These are phyloP conservation scores for Grammomys dolichurus DNA, from an alignment of 2,113 vertebrate genomes.

Conservation along the genomic window DNA sequence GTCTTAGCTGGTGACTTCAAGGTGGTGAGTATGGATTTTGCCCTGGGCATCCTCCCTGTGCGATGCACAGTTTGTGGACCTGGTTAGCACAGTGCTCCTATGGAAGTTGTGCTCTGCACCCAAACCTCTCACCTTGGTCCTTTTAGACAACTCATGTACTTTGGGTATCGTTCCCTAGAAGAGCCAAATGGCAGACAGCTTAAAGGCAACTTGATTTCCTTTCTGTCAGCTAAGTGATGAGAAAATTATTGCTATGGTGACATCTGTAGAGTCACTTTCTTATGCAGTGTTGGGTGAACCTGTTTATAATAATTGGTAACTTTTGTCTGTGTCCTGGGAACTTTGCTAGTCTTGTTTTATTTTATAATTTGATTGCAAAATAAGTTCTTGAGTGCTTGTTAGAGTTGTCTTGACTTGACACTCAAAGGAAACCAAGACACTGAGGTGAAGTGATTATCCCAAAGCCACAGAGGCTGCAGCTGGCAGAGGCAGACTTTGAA, in stretches of 20 bases:
- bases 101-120: not conserved
- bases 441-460: not conserved
- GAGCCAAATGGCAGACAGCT: not conserved
- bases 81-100: not conserved
- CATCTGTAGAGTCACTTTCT: not conserved
- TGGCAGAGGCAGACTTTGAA: not conserved
- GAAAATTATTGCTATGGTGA: not conserved
- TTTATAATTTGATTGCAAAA: not conserved
- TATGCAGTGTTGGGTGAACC: not conserved
- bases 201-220: not conserved
- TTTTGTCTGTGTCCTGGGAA: not conserved
- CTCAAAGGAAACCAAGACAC: not conserved
- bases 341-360: not conserved
- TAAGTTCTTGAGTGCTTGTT: not conserved
- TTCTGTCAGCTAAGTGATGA: not conserved
- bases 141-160: not conserved
- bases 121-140: not conserved
- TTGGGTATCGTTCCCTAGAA: not conserved
- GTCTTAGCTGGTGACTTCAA: not conserved
- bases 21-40: too few relatives aligned
- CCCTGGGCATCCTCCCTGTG: not conserved
- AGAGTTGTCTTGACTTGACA: not conserved
- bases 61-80: fast-evolving
- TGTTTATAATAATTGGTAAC: not conserved
- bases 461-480: not conserved